Evolutionary conservation across 2,797 vertebrate genomes (phyloP), one percentile per base, ranked within the genome.

Genomic region (Momotus momota): DNA sequence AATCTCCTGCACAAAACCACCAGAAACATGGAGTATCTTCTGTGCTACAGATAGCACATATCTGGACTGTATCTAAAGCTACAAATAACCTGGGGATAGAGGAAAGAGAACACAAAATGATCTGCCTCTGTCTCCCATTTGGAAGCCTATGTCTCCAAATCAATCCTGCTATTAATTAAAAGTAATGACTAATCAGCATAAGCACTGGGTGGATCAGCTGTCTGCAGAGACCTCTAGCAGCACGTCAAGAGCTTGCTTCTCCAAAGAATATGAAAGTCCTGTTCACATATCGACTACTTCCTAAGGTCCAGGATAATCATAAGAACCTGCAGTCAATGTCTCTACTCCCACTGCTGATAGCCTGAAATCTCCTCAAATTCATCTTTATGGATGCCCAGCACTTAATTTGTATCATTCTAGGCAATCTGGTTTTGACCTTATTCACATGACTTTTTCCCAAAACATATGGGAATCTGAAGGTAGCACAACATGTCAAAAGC

Each of bases 381-480:
- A 74, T 19, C 20, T 72, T 20, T 83, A 41, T 79, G 20, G 29
- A 41, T 43, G 9, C 14, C 51, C 70, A 57, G 20, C 23, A 52
- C 26, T 43, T 31, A 64, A 12, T 61, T n/a, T 51, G 41, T 81
- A 33, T 43, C 23, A 40, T 62, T 69, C 67, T 20, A 69, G 33
- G 23, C 31, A 43, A 58, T 9, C 17, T 45, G 48, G 8, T 52
- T 55, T n/a, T 69, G 55, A 77, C 29, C 12, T 80, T 54, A 11
- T 20, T 23, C 26, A 33, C 19, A 45, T 0, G 4, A 43, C 43
- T 35, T n/a, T 49, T 20, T 8, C 22, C 22, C 9, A 22, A 88
- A 78, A 4, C 7, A 12, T 0, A 5, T 2, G 6, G 45, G 21
- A 66, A 51, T 2, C 26, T 79, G 1, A 3, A 84, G 46, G 31